Evolutionary conservation across 2,797 vertebrate species (phyloP).

Genomic region (Pygocentrus nattereri): DNA sequence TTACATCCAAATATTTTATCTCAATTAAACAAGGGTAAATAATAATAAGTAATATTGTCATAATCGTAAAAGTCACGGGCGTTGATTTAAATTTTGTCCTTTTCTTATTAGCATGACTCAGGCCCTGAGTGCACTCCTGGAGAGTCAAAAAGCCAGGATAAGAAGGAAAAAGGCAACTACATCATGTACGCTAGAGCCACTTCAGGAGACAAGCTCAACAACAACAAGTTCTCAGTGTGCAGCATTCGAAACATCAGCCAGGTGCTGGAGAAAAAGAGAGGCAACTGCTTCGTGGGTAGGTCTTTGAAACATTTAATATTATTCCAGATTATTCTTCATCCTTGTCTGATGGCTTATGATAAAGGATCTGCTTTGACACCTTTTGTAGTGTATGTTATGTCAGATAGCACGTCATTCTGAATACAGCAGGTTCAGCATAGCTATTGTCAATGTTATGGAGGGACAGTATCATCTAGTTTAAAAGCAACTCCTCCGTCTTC

Average conservation of each 20-base stretch:
- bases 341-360: neutral
- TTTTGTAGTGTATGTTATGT: neutral
- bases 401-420: neutral
- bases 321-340: neutral
- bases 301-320: conserved; percentile 38
- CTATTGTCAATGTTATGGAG: neutral
- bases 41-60: no score
- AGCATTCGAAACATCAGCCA: conserved; percentile 98
- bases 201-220: conserved; percentile 98
- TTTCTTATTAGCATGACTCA: conserved; percentile 89
- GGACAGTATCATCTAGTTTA: neutral
- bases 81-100: neutral
- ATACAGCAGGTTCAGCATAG: neutral
- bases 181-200: conserved; percentile 99
- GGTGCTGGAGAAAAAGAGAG: conserved; percentile 96
- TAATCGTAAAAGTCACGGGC: neutral
- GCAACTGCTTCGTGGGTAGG: conserved; percentile 97
- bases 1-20: neutral
- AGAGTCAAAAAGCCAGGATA: conserved; percentile 94
- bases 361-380: neutral
- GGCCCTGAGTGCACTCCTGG: conserved; percentile 97
- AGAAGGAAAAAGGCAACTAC: conserved; percentile 98
- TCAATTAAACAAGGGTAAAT: neutral
- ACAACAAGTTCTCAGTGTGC: conserved; percentile 97
- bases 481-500: neutral